A percentile compares a stretch with the other conserved stretches of the same genome.
These are phyloP conservation scores for Hippoglossus hippoglossus DNA, from an alignment of 2,797 vertebrate genomes.

Conservation along the genomic window DNA sequence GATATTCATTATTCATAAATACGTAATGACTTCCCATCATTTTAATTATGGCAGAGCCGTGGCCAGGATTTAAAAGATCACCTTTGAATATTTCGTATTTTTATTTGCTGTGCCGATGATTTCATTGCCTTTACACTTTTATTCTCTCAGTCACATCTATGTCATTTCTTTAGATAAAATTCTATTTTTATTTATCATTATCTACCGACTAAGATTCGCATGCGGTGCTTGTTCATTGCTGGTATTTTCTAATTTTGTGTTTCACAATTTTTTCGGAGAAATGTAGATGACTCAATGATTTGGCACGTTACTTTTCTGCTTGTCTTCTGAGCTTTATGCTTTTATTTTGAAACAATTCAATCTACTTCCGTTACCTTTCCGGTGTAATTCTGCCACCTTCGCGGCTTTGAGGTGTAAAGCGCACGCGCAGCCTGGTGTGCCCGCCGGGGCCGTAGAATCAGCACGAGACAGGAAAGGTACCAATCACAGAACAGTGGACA, in stretches of 20 bases:
- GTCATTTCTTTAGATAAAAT: background rate
- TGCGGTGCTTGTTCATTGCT: no score
- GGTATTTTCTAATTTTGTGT: no score
- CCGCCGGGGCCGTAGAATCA: slow-evolving; percentile 68
- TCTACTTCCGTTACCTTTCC: background rate
- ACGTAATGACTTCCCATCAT: no score
- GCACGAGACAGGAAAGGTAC: slow-evolving; percentile 66
- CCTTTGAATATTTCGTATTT: background rate
- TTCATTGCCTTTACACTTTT: no score
- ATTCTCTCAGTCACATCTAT: background rate
- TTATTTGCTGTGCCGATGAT: background rate
- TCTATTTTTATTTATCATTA: background rate
- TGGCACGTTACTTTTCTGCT: background rate
- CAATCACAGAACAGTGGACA: slow-evolving; percentile 70
- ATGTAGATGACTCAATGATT: background rate
- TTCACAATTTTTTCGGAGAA: background rate
- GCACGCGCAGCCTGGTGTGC: slow-evolving; percentile 85
- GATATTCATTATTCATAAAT: no score
- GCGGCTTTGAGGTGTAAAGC: slow-evolving; percentile 56
- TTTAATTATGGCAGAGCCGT: no score
- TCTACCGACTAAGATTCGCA: background rate
- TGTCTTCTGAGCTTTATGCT: background rate
- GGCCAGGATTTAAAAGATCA: no score
- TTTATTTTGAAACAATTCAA: slow-evolving; percentile 48
- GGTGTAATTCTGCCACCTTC: background rate